These are phyloP conservation scores for Leptestheria dahalacensis DNA, from an alignment of 1,140 invertebrate genomes.

Conservation along the genomic window DNA sequence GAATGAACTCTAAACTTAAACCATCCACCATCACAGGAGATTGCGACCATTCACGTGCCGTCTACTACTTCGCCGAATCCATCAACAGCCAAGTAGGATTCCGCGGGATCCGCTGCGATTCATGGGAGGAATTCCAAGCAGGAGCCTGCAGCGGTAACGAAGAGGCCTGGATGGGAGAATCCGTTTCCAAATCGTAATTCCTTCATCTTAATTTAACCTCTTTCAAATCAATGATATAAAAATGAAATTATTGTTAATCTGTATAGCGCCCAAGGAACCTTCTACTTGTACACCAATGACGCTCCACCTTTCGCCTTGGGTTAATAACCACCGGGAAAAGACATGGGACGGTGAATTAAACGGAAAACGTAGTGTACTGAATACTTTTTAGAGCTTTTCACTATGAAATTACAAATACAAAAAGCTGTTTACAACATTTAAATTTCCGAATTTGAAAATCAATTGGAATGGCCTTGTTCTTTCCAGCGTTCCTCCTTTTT, in stretches of 20 bases:
- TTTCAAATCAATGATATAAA: not conserved
- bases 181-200: slow-evolving; percentile 19
- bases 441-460: too few relatives aligned
- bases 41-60: slow-evolving; percentile 32
- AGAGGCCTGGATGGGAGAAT: slow-evolving; percentile 21
- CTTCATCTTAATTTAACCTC: not conserved
- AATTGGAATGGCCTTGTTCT: too few relatives aligned
- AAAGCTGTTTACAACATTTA: too few relatives aligned
- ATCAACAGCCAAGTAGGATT: slow-evolving; percentile 28
- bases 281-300: slow-evolving; percentile 10
- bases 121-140: slow-evolving; percentile 43
- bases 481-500: too few relatives aligned
- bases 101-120: slow-evolving; percentile 23
- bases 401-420: too few relatives aligned
- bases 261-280: slow-evolving; percentile 8
- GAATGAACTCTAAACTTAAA: too few relatives aligned
- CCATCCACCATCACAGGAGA: not conserved
- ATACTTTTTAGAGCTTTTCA: too few relatives aligned
- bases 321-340: too few relatives aligned
- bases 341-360: too few relatives aligned
- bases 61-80: slow-evolving; percentile 34
- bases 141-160: slow-evolving; percentile 35
- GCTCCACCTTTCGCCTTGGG: slow-evolving; percentile 10
- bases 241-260: not conserved
- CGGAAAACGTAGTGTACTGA: too few relatives aligned